Evolutionary conservation across 2,888 invertebrate genomes (phyloP).

Genomic region (Lepeophtheirus nordmannii): DNA sequence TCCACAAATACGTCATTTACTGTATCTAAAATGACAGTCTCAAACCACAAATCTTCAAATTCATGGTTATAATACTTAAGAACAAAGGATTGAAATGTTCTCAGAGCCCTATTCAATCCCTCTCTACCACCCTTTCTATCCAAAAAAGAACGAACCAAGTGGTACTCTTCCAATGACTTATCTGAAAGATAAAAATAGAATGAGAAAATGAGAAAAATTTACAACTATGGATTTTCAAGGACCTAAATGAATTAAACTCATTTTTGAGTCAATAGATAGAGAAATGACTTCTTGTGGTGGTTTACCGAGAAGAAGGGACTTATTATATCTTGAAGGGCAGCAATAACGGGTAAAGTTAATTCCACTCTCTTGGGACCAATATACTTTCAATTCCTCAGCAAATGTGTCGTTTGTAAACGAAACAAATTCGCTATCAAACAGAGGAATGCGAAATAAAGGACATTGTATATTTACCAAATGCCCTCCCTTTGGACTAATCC

Average conservation of each 20-base stretch:
- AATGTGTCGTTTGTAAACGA: not conserved
- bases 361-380: not conserved
- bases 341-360: not conserved
- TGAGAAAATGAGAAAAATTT: not conserved
- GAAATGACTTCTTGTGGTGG: not conserved
- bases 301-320: not conserved
- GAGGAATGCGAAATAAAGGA: not conserved
- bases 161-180: not conserved
- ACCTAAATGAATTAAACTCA: not conserved
- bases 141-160: not conserved
- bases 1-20: not conserved
- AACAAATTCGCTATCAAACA: not conserved
- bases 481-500: not conserved
- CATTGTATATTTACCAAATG: not conserved
- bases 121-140: not conserved
- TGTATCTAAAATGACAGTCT: not conserved
- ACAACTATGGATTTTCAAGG: not conserved
- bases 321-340: not conserved
- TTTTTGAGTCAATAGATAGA: not conserved
- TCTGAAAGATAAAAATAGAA: not conserved
- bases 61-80: not conserved
- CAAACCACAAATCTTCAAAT: not conserved
- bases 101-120: not conserved
- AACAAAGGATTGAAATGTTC: not conserved
- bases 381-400: not conserved